Conservation (phyloP, 2,797 vertebrate genomes). For the Rhinatrema bivittatum region DNA sequence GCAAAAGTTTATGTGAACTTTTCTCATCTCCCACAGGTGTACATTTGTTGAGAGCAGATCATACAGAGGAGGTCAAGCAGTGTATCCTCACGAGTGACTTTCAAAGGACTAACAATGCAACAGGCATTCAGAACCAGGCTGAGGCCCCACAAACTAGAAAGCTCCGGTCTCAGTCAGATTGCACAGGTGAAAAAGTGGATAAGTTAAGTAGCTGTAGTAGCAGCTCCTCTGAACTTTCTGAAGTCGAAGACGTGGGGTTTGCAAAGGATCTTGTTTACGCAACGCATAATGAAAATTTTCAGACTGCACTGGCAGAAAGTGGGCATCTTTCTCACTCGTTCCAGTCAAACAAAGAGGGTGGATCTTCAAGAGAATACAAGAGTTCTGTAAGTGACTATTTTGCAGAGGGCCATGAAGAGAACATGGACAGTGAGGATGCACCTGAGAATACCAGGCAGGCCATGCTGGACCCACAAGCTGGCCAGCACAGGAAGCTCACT, state of each 20-base stretch:
- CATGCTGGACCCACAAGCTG: conserved; percentile 48
- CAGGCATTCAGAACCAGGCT: conserved; percentile 26
- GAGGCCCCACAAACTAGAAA: conserved; percentile 13
- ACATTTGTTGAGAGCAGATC: neutral
- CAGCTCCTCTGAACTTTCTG: conserved; percentile 35
- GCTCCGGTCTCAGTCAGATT: neutral
- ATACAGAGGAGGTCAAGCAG: neutral
- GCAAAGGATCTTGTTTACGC: neutral
- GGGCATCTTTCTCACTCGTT: conserved; percentile 3
- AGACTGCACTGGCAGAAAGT: neutral
- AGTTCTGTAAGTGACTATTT: neutral
- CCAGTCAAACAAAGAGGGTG: conserved; percentile 1
- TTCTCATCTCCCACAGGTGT: conserved; percentile 8
- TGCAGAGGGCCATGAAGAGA: neutral
- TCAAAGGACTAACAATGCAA: conserved; percentile 32
- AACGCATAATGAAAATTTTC: neutral
- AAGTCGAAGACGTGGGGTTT: conserved; percentile 23
- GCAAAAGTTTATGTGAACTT: conserved; percentile 74
- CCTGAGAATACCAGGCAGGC: conserved; percentile 32
- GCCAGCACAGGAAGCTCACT: conserved; percentile 62
- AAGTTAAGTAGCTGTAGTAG: conserved; percentile 18
- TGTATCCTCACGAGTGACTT: neutral
- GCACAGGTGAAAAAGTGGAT: neutral
- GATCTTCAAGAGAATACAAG: neutral
- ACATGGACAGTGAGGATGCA: neutral